A percentile compares a stretch with the other conserved stretches of the same genome.
Conservation (phyloP, 2,888 invertebrate species). For the Lycia hirtaria region DNA sequence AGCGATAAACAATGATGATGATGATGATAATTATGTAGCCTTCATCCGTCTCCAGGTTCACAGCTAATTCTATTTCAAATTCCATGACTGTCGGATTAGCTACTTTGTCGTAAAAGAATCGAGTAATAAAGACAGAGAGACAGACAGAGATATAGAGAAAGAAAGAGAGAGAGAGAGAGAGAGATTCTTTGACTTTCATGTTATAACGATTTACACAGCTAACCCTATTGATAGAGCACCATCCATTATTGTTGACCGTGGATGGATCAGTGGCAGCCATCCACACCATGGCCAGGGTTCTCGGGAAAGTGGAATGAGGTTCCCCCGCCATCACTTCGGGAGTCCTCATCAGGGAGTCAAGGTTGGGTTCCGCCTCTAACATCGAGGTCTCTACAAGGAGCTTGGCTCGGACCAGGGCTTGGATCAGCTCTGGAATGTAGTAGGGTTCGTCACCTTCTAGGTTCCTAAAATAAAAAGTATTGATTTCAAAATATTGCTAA, state of each 20-base stretch:
- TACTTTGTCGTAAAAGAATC: too few relatives aligned
- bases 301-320: constrained; percentile 71
- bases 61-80: too few relatives aligned
- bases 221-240: constrained; percentile 63
- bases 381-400: constrained; percentile 66
- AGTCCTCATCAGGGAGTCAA: constrained; percentile 68
- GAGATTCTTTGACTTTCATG: too few relatives aligned
- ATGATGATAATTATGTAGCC: too few relatives aligned
- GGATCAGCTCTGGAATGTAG: constrained; percentile 60
- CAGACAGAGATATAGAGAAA: too few relatives aligned
- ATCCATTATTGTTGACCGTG: constrained; percentile 19
- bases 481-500: too few relatives aligned
- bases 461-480: constrained; percentile 52
- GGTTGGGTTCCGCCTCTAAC: constrained; percentile 68
- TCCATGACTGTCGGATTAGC: too few relatives aligned
- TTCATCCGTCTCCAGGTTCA: too few relatives aligned
- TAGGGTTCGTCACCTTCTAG: constrained; percentile 71
- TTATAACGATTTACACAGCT: too few relatives aligned
- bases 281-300: constrained; percentile 68
- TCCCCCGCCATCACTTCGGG: constrained; percentile 71
- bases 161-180: too few relatives aligned
- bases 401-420: constrained; percentile 60
- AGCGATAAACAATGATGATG: too few relatives aligned
- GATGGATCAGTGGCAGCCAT: constrained; percentile 66
- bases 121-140: too few relatives aligned